Evolutionary conservation across 2,888 invertebrate species (phyloP).

Genomic region (Eilema caniola): DNA sequence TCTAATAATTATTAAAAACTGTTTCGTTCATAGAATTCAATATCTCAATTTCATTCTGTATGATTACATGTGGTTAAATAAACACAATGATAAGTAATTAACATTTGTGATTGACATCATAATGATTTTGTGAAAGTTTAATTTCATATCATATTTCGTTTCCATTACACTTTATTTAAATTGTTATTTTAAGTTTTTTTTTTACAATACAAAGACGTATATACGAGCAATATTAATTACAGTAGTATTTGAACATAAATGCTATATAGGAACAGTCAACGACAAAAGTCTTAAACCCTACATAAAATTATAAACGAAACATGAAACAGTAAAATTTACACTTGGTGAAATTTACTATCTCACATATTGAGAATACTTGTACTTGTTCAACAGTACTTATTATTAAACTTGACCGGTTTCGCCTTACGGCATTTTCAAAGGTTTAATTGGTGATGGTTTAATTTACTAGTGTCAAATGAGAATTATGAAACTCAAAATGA

Average conservation of each 20-base stretch:
- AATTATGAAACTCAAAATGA: no score
- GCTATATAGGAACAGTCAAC: not conserved
- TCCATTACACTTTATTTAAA: not conserved
- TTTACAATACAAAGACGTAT: not conserved
- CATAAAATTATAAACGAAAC: not conserved
- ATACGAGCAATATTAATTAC: not conserved
- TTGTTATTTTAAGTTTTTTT: not conserved
- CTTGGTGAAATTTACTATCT: no score
- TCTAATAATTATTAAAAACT: not conserved
- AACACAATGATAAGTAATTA: conserved; percentile 21
- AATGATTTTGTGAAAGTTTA: conserved; percentile 44
- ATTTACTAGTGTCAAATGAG: no score
- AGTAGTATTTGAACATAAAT: not conserved
- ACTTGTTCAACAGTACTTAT: no score
- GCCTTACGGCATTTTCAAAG: no score
- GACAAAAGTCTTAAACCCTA: not conserved
- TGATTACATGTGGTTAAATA: not conserved
- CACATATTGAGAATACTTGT: no score
- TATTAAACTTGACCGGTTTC: no score
- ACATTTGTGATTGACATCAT: conserved; percentile 29
- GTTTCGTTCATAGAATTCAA: not conserved
- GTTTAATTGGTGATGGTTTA: no score
- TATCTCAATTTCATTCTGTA: not conserved
- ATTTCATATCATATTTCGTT: conserved; percentile 20
- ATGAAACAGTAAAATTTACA: no score